These are phyloP conservation scores for Chrosomus eos DNA, from an alignment of 2,797 vertebrate species.

Conservation along the genomic window DNA sequence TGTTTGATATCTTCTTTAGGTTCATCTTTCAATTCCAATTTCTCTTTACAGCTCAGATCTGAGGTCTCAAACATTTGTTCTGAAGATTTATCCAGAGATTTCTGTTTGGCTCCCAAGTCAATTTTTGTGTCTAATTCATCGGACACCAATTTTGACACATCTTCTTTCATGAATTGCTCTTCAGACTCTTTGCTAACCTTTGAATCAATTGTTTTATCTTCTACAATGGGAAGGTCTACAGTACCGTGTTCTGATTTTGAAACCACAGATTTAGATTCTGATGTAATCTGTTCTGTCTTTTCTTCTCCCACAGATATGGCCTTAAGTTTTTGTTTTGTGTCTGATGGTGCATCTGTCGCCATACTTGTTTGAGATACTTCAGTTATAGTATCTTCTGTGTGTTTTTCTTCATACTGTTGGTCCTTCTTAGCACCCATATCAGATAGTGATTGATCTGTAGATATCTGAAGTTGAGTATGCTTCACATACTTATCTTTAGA, in stretches of 20 bases:
- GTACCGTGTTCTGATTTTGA: conserved; percentile 30
- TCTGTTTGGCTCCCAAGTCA: conserved; percentile 35
- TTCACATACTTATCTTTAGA: conserved; percentile 7
- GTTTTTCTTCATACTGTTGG: conserved; percentile 69
- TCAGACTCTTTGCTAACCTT: conserved; percentile 30
- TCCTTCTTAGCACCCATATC: conserved; percentile 15
- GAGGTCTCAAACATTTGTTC: conserved; percentile 47
- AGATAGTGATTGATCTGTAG: neutral
- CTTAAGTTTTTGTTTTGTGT: conserved; percentile 52
- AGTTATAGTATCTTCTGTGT: conserved; percentile 64
- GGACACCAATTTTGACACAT: conserved; percentile 13
- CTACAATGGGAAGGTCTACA: conserved; percentile 11
- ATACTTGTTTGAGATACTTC: conserved; percentile 53
- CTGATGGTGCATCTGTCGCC: conserved; percentile 52
- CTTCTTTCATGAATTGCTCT: conserved; percentile 29
- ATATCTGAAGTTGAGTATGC: conserved; percentile 18
- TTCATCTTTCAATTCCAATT: conserved; percentile 33
- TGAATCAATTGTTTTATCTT: conserved; percentile 36
- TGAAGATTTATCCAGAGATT: conserved; percentile 20
- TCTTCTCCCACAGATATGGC: conserved; percentile 20
- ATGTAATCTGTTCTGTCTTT: neutral
- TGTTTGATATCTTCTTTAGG: conserved; percentile 25
- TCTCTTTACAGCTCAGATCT: conserved; percentile 49
- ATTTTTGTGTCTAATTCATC: conserved; percentile 18
- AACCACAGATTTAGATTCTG: conserved; percentile 15